These are phyloP conservation scores for Brachymystax lenok DNA, from an alignment of 2,797 vertebrate genomes.

Conservation along the genomic window DNA sequence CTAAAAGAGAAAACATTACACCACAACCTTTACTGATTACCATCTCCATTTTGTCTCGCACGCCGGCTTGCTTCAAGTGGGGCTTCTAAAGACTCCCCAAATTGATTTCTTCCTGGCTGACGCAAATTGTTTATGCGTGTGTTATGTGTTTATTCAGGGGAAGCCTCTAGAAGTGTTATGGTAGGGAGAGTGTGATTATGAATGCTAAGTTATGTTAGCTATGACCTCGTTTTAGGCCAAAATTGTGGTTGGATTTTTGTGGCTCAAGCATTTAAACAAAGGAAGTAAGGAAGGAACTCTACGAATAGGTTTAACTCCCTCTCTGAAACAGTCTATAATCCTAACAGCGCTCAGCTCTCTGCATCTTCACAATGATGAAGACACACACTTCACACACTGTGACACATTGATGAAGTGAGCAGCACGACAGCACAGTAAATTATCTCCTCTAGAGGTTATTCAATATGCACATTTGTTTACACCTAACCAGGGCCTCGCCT, in stretches of 20 bases:
- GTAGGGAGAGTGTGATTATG: neutral
- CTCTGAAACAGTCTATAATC: neutral
- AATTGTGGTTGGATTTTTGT: neutral
- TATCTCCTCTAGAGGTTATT: conserved; percentile 16
- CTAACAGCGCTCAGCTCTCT: neutral
- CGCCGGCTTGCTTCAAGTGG: conserved; percentile 68
- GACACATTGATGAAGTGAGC: conserved; percentile 26
- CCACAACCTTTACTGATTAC: conserved; percentile 71
- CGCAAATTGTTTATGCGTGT: conserved; percentile 52
- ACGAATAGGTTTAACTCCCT: neutral
- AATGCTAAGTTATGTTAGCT: neutral
- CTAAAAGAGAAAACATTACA: conserved; percentile 69
- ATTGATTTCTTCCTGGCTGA: conserved; percentile 64
- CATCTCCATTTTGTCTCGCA: conserved; percentile 62
- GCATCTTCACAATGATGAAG: conserved; percentile 21
- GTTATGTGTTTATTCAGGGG: conserved; percentile 59
- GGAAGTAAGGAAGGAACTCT: neutral
- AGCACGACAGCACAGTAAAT: conserved; percentile 8
- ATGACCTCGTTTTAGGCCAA: neutral
- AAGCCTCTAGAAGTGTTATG: neutral
- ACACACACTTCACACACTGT: neutral
- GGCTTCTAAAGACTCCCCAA: conserved; percentile 72
- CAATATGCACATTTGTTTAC: conserved; percentile 11
- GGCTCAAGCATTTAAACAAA: neutral
- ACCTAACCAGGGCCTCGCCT: conserved; percentile 13